Evolutionary conservation across 2,113 vertebrate genomes (phyloP), one percentile per base, ranked within the genome.

Genomic region (Axis porcinus): DNA sequence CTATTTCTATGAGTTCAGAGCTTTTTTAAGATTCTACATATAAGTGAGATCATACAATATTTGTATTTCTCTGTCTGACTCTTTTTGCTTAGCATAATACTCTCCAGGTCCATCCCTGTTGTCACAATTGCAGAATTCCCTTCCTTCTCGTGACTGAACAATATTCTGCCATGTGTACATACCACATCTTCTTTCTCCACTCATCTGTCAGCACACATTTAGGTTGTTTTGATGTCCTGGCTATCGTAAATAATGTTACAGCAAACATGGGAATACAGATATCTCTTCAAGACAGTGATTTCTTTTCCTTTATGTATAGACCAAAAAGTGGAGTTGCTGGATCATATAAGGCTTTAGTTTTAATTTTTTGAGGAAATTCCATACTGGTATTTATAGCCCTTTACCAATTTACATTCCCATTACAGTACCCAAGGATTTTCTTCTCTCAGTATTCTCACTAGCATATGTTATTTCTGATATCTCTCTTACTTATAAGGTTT

Each of bases 41-140:
- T 70, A 70, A 23, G 19, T 12, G 17, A 70, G 67, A 23, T 70
- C n/a, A 70, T 64, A 19, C 62, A n/a, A 10, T 70, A 70, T 70
- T 70, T 70, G 67, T 40, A 9, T 70, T 70, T 70, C 64, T 70
- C 64, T 70, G 9, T 70, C n/a, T 23, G 19, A 23, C 19, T 36
- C 6, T 74, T 74, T 74, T 74, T 40, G 25, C 67, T 74, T 74
- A 74, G 67, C n/a, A 40, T 25, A 74, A 70, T 40, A 74, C 67
- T 40, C 5, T 3, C 36, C 36, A 74, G 36, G 67, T 40, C 67
- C n/a, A 40, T 40, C 36, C n/a, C n/a, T 0, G 0, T 25, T 74
- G 67, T 36, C 36, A 74, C 36, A 74, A 40, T 25, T 74, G 36
- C 67, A 74, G 36, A 74, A 74, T 74, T 74, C 12, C n/a, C 67